phyloP scores from a whole-genome alignment of 2,888 invertebrate species.

The Actias luna region DNA sequence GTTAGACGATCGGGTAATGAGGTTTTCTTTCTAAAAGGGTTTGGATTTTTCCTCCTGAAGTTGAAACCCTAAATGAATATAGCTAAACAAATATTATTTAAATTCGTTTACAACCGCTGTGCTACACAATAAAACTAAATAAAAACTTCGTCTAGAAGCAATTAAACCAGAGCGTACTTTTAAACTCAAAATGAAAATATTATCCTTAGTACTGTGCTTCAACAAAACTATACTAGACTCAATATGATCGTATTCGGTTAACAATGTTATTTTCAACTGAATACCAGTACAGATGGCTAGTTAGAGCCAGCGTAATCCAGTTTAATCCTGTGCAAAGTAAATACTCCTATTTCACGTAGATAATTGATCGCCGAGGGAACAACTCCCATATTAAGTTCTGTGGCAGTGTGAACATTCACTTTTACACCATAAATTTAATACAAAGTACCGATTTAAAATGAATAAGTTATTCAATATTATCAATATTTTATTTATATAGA shows the following conservation, averaged over 20 bases:
- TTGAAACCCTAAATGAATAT: no score
- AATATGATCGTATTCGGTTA: conserved; percentile 29
- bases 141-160: not conserved
- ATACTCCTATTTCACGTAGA: conserved; percentile 74
- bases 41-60: no score
- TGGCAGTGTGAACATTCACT: conserved; percentile 46
- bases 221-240: conserved; percentile 23
- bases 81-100: not conserved
- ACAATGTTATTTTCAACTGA: conserved; percentile 48
- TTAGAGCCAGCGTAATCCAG: conserved; percentile 67
- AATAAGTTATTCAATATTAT: not conserved
- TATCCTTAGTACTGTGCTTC: not conserved
- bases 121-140: not conserved
- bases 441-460: conserved; percentile 14
- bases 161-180: not conserved
- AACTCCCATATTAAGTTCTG: conserved; percentile 53
- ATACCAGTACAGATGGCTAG: conserved; percentile 53
- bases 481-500: no score
- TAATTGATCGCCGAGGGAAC: conserved; percentile 70
- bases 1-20: no score
- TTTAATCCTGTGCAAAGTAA: conserved; percentile 71
- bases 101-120: not conserved
- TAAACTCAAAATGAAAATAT: not conserved
- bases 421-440: conserved; percentile 33
- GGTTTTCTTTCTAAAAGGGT: no score